Base-by-base conservation (phyloP, 2,797 vertebrate species). In the Danio albolineatus region DNA sequence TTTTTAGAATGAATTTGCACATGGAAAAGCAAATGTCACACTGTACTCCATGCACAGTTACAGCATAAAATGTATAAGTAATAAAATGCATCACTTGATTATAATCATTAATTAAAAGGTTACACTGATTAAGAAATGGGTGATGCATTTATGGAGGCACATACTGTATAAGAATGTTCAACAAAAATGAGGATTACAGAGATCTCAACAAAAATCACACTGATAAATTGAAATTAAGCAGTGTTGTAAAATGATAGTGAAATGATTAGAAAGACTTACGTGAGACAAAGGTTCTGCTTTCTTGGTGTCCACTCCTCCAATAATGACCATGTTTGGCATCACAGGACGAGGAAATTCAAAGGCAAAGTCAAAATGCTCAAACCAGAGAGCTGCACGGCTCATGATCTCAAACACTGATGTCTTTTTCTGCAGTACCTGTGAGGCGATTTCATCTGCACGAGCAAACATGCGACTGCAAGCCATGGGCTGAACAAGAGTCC, bases 271-370 rank as follows among this genome's bases (percentile, higher is more conserved):
- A 61, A 28, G 13, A 61, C 57, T 84, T 82, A 94, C 93, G 88
- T 89, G 86, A 78, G 82, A 2, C 0, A 94, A 72, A 0, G 66
- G 80, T 19, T 91, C 87, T 65, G 81, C 78, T 10, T 82, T 21
- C n/a, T 36, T 85, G 86, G 87, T 93, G 57, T 88, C 92, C 16
- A 94, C 78, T 14, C 90, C 90, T 43, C 92, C 90, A 0, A 91
- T 65, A 14, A 88, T 75, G 64, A 92, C 62, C 90, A 92, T 91
- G 6, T 89, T 92, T 10, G 93, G 93, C 92, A 93, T 91, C 54
- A 92, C 7, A 0, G 91, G 93, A 44, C 86, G 89, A 44, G 91
- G 90, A 17, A 88, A 88, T 57, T 92, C 89, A 71, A 93, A 90
- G 2, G 86, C 69, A 28, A 93, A 95, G 83, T 92, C 93, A 0